Conservation (phyloP, 1,140 invertebrate species). For the Drosophila truncata region DNA sequence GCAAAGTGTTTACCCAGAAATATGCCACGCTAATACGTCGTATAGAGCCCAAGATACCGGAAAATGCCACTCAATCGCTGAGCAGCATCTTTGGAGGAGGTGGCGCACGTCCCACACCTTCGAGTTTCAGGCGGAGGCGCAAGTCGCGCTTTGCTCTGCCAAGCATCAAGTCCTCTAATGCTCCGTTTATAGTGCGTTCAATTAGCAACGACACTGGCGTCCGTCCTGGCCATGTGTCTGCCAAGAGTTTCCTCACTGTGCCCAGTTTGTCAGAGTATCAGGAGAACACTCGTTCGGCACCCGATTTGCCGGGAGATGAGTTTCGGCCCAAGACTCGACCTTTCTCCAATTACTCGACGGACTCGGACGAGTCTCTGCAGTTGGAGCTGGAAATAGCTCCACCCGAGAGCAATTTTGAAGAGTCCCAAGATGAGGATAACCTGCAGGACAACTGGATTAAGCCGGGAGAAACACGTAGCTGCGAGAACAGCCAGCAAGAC, state of each 20-base stretch:
- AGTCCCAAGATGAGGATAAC: conserved; percentile 50
- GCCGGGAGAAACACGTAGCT: conserved; percentile 75
- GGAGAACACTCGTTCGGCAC: conserved; percentile 62
- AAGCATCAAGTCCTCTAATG: conserved; percentile 27
- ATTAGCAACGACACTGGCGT: conserved; percentile 86
- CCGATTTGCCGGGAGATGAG: conserved; percentile 54
- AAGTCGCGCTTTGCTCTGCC: conserved; percentile 41
- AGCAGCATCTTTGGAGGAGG: conserved; percentile 57
- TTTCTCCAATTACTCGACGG: conserved; percentile 55
- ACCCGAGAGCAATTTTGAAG: conserved; percentile 50
- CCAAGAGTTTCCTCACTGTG: conserved; percentile 52
- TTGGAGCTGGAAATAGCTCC: conserved; percentile 33
- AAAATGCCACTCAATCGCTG: conserved; percentile 70
- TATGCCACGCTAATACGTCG: conserved; percentile 85
- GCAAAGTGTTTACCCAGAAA: conserved; percentile 86
- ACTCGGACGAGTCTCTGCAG: conserved; percentile 63
- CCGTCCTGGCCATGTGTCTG: conserved; percentile 28
- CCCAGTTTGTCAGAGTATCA: conserved; percentile 55
- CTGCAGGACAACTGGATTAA: conserved; percentile 80
- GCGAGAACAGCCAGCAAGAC: conserved; percentile 61
- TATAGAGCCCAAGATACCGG: conserved; percentile 71
- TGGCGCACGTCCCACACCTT: conserved; percentile 14
- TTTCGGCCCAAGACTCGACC: conserved; percentile 30
- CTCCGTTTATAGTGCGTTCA: conserved; percentile 86
- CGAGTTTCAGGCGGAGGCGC: conserved; percentile 44